These are phyloP conservation scores for Brachylomia viminalis DNA, from an alignment of 2,888 invertebrate genomes.

Conservation along the genomic window DNA sequence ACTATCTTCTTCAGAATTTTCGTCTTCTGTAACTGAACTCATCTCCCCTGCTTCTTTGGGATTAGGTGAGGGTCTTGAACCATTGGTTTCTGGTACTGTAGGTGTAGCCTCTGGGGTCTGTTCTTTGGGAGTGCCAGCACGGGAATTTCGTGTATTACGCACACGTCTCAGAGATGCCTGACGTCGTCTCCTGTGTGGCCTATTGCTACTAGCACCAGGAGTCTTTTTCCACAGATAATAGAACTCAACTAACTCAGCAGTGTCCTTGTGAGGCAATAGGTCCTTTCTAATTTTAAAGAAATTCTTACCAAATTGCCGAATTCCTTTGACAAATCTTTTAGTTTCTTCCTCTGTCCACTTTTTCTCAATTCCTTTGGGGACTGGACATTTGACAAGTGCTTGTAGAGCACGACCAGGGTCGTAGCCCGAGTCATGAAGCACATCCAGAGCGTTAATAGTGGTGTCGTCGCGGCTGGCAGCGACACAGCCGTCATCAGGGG, in stretches of 20 bases:
- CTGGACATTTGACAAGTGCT: conserved; percentile 98
- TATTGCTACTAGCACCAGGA: conserved; percentile 98
- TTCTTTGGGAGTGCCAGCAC: conserved; percentile 94
- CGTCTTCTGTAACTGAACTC: conserved; percentile 96
- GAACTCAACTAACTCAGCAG: conserved; percentile 99
- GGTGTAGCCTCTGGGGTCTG: conserved; percentile 92
- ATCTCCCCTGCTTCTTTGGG: conserved; percentile 93
- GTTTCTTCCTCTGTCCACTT: conserved; percentile 99
- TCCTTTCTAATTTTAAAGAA: conserved; percentile 99
- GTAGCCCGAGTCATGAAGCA: conserved; percentile 98
- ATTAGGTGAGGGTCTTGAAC: conserved; percentile 92
- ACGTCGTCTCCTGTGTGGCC: conserved; percentile 97
- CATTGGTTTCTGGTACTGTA: conserved; percentile 88
- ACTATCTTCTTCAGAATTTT: conserved; percentile 98
- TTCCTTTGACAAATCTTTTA: conserved; percentile 99
- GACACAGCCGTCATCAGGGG: conserved; percentile 98
- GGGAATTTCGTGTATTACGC: conserved; percentile 96
- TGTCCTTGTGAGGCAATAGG: conserved; percentile 98
- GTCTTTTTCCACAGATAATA: conserved; percentile 99
- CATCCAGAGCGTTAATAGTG: conserved; percentile 98
- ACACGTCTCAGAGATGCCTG: conserved; percentile 97
- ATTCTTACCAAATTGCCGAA: conserved; percentile 99
- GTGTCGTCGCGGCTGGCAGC: conserved; percentile 99
- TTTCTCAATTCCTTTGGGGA: conserved; percentile 98
- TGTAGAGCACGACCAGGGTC: conserved; percentile 99